phyloP scores from a whole-genome alignment of 2,888 invertebrate species.

The Callinectes sapidus region DNA sequence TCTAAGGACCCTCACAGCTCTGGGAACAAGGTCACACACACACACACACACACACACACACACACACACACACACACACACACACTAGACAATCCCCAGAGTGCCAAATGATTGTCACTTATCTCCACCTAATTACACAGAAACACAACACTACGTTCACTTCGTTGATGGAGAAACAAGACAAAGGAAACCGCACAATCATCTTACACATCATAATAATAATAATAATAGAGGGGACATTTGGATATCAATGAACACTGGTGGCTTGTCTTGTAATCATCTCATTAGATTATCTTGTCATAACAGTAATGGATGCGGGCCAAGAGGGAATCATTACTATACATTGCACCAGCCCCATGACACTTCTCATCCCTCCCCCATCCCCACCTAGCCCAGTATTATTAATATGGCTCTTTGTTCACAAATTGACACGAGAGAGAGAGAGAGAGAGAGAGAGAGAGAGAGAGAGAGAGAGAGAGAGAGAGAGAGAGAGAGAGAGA shows the following conservation, averaged over 20 bases:
- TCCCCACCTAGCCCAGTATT: not conserved
- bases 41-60: constrained; percentile 20
- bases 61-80: constrained; percentile 24
- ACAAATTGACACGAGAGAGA: not conserved
- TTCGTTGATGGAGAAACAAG: not conserved
- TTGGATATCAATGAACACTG: not conserved
- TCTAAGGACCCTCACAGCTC: not conserved
- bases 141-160: not conserved
- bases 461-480: constrained; percentile 1
- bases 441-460: not conserved
- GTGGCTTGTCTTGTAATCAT: not conserved
- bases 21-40: not conserved
- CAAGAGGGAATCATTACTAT: not conserved
- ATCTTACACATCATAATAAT: not conserved
- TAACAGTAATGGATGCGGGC: not conserved
- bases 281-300: not conserved
- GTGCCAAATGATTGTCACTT: not conserved
- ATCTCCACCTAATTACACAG: not conserved
- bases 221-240: no score
- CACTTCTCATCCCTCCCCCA: not conserved
- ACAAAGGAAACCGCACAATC: not conserved
- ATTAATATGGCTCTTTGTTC: not conserved
- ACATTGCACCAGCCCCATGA: not conserved
- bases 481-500: constrained; percentile 1
- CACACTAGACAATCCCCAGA: not conserved